Conservation (phyloP, 2,113 vertebrate genomes). For the Ochotona curzoniae region DNA sequence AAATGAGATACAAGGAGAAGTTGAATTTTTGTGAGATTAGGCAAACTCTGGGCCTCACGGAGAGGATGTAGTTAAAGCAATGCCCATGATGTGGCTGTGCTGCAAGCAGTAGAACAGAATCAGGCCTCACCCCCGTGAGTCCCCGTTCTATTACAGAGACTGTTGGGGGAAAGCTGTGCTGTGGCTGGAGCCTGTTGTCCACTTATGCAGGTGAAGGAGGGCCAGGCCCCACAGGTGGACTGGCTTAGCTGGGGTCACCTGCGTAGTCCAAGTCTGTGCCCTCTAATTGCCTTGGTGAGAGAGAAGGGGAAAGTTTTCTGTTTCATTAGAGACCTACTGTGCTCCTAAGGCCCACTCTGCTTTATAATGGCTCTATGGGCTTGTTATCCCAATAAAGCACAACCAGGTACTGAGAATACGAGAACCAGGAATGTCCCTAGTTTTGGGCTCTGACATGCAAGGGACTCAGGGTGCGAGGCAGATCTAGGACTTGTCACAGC, state of each 20-base stretch:
- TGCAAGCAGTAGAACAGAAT: not conserved
- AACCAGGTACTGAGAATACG: not conserved
- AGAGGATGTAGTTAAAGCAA: not conserved
- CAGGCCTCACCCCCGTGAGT: fast-evolving
- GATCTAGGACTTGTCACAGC: conserved; percentile 31
- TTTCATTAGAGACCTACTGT: not conserved
- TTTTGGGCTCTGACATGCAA: not conserved
- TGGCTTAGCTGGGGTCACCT: not conserved
- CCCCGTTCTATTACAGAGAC: not conserved
- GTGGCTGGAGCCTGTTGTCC: fast-evolving
- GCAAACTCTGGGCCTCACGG: fast-evolving
- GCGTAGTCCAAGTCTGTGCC: not conserved
- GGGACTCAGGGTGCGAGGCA: not conserved
- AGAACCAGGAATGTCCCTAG: not conserved
- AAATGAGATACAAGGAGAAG: not conserved
- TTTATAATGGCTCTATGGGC: not conserved
- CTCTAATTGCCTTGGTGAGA: not conserved
- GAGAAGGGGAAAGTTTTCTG: not conserved
- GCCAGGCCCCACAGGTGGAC: not conserved
- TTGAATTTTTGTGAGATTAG: not conserved
- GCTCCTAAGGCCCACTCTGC: not conserved
- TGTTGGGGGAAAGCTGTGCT: not conserved
- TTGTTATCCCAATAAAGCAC: conserved; percentile 9
- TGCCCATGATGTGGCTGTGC: fast-evolving
- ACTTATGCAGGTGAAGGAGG: not conserved